These are phyloP conservation scores for Spatula clypeata DNA, from an alignment of 2,797 vertebrate genomes.

Conservation along the genomic window DNA sequence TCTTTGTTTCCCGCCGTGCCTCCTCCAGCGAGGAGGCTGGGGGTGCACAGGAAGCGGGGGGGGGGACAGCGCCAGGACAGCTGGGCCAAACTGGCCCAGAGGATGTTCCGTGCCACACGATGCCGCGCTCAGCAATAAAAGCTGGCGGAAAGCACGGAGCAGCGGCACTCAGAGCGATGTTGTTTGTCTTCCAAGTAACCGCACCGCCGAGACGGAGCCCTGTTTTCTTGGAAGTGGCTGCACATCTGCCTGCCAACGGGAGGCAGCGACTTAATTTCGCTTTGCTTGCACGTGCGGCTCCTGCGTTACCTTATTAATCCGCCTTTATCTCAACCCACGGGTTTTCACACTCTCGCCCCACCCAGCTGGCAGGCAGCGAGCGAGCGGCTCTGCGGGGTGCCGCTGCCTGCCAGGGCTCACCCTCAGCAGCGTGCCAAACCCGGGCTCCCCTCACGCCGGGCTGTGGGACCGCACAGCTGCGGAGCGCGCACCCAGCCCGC, in stretches of 20 bases:
- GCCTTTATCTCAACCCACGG: fast-evolving
- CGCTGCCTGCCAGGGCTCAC: fast-evolving
- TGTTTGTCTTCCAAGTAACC: neutral
- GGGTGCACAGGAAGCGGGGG: too few relatives aligned
- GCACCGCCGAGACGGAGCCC: fast-evolving
- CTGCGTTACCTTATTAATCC: neutral
- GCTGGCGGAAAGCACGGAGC: neutral
- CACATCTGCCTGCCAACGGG: fast-evolving
- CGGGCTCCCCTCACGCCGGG: fast-evolving
- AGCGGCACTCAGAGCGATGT: fast-evolving
- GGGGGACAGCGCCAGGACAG: neutral
- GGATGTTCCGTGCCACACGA: fast-evolving
- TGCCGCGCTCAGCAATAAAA: fast-evolving
- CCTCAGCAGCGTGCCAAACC: fast-evolving
- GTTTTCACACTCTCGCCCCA: neutral
- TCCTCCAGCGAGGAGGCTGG: fast-evolving
- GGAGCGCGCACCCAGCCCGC: fast-evolving
- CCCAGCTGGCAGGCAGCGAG: fast-evolving
- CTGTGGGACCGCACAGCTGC: neutral
- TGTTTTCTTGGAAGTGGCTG: neutral
- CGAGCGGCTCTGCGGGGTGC: fast-evolving
- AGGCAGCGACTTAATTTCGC: neutral
- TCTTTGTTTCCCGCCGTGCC: neutral
- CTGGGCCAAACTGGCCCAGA: too few relatives aligned
- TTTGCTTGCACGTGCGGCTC: neutral